These are phyloP conservation scores for Todiramphus chloris DNA, from an alignment of 2,113 vertebrate genomes.

Conservation along the genomic window DNA sequence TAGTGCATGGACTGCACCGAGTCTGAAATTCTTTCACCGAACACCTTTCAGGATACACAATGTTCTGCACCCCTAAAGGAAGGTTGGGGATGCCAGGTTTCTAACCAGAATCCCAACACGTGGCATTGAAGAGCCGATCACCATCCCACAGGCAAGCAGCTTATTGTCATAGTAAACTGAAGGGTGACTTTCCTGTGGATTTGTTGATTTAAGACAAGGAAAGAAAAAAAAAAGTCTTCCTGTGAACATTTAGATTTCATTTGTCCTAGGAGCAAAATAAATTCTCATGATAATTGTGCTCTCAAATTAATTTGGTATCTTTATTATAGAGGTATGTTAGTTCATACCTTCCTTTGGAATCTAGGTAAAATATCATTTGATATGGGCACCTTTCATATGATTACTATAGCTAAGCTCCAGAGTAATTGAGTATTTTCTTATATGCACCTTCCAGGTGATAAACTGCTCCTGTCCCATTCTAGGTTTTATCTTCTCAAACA, in stretches of 20 bases:
- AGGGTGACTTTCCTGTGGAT: background rate
- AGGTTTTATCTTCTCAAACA: background rate
- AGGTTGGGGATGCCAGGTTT: background rate
- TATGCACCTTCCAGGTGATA: background rate
- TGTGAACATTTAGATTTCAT: background rate
- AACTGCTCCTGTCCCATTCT: background rate
- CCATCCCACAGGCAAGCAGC: background rate
- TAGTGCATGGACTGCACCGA: background rate
- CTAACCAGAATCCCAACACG: background rate
- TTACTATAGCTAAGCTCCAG: background rate
- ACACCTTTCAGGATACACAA: background rate
- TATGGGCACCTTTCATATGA: background rate
- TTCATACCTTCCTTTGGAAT: background rate
- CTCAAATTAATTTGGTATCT: background rate
- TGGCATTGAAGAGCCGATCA: background rate
- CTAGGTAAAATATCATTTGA: background rate
- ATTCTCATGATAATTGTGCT: background rate
- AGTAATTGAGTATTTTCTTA: background rate
- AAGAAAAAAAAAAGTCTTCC: background rate
- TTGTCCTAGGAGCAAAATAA: background rate
- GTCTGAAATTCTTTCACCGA: background rate
- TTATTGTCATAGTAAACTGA: background rate
- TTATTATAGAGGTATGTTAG: background rate
- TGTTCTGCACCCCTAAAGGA: background rate
- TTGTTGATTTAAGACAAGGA: background rate